A percentile compares a stretch with the other conserved stretches of the same genome.
Conservation (phyloP, 2,797 vertebrate species). For the Fistularia commersonii region DNA sequence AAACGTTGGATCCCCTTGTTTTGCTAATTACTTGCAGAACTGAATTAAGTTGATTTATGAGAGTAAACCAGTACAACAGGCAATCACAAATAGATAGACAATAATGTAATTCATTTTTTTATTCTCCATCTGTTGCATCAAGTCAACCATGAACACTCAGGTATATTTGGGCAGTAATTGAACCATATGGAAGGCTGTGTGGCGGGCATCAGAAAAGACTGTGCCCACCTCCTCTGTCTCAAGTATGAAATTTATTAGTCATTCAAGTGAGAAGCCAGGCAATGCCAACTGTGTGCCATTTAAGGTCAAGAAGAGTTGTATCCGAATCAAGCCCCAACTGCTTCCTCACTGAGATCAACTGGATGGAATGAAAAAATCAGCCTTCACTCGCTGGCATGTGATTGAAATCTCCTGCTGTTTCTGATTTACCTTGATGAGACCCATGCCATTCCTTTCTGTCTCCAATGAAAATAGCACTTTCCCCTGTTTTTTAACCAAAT, state of each 20-base stretch:
- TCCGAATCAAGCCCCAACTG: conserved; percentile 40
- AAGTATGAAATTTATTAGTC: conserved; percentile 39
- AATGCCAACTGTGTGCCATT: conserved; percentile 48
- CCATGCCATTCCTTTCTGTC: conserved; percentile 27
- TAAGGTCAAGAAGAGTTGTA: conserved; percentile 51
- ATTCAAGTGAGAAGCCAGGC: conserved; percentile 16
- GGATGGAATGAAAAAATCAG: conserved; percentile 43
- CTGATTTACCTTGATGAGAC: conserved; percentile 55
- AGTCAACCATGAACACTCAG: too few species aligned
- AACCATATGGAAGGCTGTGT: too few species aligned
- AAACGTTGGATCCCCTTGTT: too few species aligned
- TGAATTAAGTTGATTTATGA: too few species aligned
- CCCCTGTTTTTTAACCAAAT: conserved; percentile 12
- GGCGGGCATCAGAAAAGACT: background rate
- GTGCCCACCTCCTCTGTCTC: conserved; percentile 34
- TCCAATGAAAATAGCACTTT: conserved; percentile 29
- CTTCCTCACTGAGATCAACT: conserved; percentile 49
- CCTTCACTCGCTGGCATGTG: conserved; percentile 25
- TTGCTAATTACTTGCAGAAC: too few species aligned
- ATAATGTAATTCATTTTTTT: too few species aligned
- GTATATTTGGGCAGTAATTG: too few species aligned
- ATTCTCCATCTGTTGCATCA: too few species aligned
- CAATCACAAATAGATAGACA: too few species aligned
- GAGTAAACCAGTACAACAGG: too few species aligned
- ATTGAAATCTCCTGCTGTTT: conserved; percentile 44